These are phyloP conservation scores for Pangasius mekongensis DNA, from an alignment of 2,797 vertebrate species.

Conservation along the genomic window DNA sequence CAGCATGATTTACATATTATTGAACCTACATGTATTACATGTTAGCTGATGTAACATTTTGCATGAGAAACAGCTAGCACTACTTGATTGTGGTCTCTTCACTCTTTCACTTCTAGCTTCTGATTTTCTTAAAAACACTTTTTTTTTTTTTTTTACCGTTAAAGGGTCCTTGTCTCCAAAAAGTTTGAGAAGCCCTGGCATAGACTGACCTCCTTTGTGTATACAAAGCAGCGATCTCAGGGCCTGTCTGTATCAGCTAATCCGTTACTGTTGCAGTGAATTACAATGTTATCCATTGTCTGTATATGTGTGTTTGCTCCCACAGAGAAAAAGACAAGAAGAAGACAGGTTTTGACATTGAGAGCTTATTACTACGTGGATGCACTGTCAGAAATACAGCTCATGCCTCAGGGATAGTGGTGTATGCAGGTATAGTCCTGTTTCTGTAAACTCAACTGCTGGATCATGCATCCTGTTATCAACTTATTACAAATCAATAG, in stretches of 20 bases:
- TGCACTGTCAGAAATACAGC: constrained; percentile 92
- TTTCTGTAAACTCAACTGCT: background rate
- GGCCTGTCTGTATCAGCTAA: background rate
- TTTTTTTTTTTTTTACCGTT: background rate
- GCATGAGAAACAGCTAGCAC: background rate
- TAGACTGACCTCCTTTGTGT: background rate
- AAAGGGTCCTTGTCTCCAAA: background rate
- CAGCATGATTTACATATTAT: background rate
- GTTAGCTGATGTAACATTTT: background rate
- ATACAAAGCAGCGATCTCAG: background rate
- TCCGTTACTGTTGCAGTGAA: background rate
- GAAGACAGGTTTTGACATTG: constrained; percentile 83
- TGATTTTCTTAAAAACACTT: background rate
- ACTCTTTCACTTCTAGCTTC: background rate
- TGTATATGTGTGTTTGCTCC: constrained; percentile 44
- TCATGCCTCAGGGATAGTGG: constrained; percentile 85
- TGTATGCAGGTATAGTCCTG: constrained; percentile 85
- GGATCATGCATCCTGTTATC: background rate
- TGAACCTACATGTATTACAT: background rate
- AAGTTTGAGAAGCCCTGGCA: background rate
- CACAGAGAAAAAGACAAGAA: constrained; percentile 85
- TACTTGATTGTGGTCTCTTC: background rate
- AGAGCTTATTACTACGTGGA: constrained; percentile 90
- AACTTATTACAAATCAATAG: background rate
- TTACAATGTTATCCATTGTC: background rate